Conservation (phyloP, 2,797 vertebrate genomes). For the Sparidentex hasta region DNA sequence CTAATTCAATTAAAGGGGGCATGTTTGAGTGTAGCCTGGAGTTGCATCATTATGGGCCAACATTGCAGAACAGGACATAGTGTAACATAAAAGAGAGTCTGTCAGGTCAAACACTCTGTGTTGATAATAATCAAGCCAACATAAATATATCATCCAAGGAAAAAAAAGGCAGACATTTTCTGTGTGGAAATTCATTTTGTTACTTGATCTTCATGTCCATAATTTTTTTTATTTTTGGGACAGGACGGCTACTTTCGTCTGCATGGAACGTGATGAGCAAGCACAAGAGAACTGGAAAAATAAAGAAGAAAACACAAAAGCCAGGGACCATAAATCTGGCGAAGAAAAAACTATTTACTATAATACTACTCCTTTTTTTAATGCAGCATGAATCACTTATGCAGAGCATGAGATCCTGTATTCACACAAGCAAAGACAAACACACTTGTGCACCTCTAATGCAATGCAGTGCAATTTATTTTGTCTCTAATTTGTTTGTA, state of each 20-base stretch:
- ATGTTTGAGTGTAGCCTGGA: conserved; percentile 68
- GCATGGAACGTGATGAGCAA: conserved; percentile 52
- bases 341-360: background rate
- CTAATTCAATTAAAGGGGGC: conserved; percentile 75
- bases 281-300: conserved; percentile 33
- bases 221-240: conserved; percentile 50
- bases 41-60: conserved; percentile 65
- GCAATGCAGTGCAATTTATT: background rate
- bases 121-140: conserved; percentile 67
- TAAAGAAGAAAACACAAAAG: conserved; percentile 31
- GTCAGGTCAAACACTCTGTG: conserved; percentile 63
- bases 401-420: background rate
- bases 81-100: conserved; percentile 58
- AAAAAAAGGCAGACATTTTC: conserved; percentile 32
- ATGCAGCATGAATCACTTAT: background rate
- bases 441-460: background rate
- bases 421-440: conserved; percentile 3
- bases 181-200: conserved; percentile 59
- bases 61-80: conserved; percentile 63
- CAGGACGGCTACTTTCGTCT: conserved; percentile 29
- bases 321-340: background rate
- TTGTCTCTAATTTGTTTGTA: background rate
- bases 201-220: conserved; percentile 58
- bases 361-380: background rate
- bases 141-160: conserved; percentile 59